Conservation (phyloP, 2,113 vertebrate genomes). For the Cheirogaleus medius region DNA sequence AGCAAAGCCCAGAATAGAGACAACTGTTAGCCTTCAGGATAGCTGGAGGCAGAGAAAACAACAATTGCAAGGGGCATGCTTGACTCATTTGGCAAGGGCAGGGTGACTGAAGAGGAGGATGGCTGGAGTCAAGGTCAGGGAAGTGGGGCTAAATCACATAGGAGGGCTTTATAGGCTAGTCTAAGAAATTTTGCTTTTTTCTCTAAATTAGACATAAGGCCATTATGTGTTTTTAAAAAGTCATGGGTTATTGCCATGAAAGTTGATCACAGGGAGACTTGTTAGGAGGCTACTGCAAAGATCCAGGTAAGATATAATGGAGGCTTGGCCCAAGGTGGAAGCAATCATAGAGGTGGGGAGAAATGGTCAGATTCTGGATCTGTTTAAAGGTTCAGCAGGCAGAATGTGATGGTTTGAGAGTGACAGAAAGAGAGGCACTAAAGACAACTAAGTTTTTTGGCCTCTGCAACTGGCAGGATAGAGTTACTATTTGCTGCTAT, state of each 20-base stretch:
- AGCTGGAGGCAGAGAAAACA: constrained; percentile 1
- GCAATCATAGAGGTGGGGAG: background rate
- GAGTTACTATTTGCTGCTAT: background rate
- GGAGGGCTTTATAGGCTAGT: background rate
- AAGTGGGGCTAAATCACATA: background rate
- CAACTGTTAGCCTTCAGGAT: background rate
- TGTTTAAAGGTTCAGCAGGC: background rate
- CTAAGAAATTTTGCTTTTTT: background rate
- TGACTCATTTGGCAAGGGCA: background rate
- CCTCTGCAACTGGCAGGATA: background rate
- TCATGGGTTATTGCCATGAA: background rate
- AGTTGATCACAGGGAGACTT: background rate
- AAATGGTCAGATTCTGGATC: background rate
- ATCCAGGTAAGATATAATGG: background rate
- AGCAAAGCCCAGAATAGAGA: background rate
- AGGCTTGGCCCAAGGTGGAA: background rate
- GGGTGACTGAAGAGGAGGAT: background rate
- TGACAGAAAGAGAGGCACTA: background rate
- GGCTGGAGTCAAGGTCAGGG: background rate
- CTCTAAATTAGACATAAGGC: background rate
- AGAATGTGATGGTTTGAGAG: background rate
- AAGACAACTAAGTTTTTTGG: background rate
- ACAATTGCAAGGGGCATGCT: background rate
- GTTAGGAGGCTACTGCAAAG: background rate
- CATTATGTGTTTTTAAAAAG: background rate